phyloP scores from a whole-genome alignment of 2,888 invertebrate species.

The Acheta domesticus region DNA sequence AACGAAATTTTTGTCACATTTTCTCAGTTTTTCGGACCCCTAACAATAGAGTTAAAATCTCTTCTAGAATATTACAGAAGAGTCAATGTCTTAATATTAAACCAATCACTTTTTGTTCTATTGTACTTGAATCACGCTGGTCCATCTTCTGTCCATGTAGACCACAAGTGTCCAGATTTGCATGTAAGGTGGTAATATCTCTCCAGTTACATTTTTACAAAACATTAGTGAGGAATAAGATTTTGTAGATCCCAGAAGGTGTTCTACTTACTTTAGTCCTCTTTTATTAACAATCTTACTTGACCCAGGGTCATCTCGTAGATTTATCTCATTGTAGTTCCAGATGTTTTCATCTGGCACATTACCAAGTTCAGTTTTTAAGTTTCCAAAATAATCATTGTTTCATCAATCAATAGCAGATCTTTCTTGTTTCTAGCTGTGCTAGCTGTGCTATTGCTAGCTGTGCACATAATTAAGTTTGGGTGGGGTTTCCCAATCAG shows the following conservation, averaged over 20 bases:
- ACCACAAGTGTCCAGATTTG: background rate
- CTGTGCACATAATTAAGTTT: background rate
- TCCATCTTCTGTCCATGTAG: background rate
- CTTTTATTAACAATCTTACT: background rate
- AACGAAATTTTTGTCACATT: no score
- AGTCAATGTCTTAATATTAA: background rate
- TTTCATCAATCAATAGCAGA: no score
- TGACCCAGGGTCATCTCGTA: background rate
- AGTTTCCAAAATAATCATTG: no score
- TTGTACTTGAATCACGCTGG: background rate
- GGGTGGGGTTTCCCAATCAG: background rate
- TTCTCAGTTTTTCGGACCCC: no score
- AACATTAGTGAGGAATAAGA: constrained; percentile 19
- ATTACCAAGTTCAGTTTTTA: no score
- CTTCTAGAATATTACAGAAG: no score
- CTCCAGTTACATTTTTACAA: background rate
- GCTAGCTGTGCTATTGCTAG: no score
- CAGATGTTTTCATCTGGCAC: no score
- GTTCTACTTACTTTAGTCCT: background rate
- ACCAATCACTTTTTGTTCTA: constrained; percentile 19
- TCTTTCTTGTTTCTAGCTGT: no score
- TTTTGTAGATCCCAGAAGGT: background rate
- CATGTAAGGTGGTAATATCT: constrained; percentile 18
- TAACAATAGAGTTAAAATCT: no score
- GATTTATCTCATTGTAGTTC: background rate